Evolutionary conservation across 2,113 vertebrate genomes (phyloP).

Genomic region (Semnornis frantzii): DNA sequence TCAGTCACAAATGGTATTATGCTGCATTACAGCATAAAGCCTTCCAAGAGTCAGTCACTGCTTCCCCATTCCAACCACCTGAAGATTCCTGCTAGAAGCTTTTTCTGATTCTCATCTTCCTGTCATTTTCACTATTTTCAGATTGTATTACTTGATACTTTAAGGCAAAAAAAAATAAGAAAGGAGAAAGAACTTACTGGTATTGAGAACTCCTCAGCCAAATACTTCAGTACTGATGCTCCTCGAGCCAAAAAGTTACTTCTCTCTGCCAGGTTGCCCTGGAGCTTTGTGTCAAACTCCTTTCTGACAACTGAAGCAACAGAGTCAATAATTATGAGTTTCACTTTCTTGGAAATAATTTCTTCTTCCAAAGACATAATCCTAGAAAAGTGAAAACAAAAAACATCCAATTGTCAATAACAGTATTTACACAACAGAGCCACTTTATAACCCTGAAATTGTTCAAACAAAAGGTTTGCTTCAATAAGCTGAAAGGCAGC

Average conservation of each 20-base stretch:
- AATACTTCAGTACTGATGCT: constrained; percentile 82
- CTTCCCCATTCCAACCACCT: neutral
- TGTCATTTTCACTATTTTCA: neutral
- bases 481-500: neutral
- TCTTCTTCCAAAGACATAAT: constrained; percentile 85
- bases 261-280: constrained; percentile 81
- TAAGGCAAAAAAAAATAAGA: neutral
- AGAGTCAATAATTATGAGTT: constrained; percentile 84
- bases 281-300: constrained; percentile 85
- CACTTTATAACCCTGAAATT: neutral
- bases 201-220: constrained; percentile 87
- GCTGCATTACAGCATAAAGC: neutral
- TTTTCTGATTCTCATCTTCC: constrained; percentile 1
- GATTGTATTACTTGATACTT: constrained; percentile 1
- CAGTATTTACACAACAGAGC: neutral
- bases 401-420: neutral
- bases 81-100: neutral
- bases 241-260: constrained; percentile 81
- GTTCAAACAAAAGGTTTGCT: neutral
- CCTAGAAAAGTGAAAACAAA: constrained; percentile 53
- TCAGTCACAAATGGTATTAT: neutral
- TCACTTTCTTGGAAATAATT: constrained; percentile 82
- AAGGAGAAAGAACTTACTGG: constrained; percentile 78
- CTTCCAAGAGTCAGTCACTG: neutral
- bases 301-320: constrained; percentile 88